Base-by-base conservation (phyloP, 53 echinoderm and acorn worm genomes). In the Mesocentrotus franciscanus region DNA sequence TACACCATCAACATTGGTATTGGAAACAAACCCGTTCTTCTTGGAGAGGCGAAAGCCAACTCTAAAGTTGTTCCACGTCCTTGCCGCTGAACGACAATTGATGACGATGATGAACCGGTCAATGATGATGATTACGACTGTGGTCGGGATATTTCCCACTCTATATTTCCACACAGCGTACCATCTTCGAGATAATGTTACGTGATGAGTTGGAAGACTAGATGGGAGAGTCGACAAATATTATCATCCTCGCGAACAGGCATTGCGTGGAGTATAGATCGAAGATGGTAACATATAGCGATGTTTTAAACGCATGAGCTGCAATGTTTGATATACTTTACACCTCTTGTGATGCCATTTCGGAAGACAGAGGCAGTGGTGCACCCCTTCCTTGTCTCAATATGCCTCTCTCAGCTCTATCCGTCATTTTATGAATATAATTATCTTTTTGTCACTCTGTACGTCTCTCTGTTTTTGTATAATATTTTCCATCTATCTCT, bases 21-120 rank as follows among this genome's bases (percentile, higher is more conserved):
- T 91, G 91, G 90, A 91, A 91, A 20, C 34, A 62, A 66, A 91
- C 22, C 20, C 81, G 8, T 81, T 36, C 17, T 16, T 91, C 27
- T 30, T 39, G 64, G 68, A 91, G 91, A 91, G 91, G 91, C 91
- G 87, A 91, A 91, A 66, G 20, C 90, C 62, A 91, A 91, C 79
- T 30, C 93, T 60, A 33, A 81, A 58, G 59, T 78, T 29, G 93
- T 93, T 93, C 93, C 93, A 93, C 93, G 22, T 93, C 93, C 83
- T 83, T 93, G 55, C 33, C 93, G 16, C 59, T 39, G 61, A 93
- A 60, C 83, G 83, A 22, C 71, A 72, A 75, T 91, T 39, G 58
- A 87, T 58, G 57, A 58, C 87, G 57, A 87, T 58, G 87, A 87
- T 87, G 87, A 87, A 64, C 32, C 34, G 39, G 62, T 66, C 17